Conservation (phyloP, 2,888 invertebrate genomes). For the Cephus rjabovi region DNA sequence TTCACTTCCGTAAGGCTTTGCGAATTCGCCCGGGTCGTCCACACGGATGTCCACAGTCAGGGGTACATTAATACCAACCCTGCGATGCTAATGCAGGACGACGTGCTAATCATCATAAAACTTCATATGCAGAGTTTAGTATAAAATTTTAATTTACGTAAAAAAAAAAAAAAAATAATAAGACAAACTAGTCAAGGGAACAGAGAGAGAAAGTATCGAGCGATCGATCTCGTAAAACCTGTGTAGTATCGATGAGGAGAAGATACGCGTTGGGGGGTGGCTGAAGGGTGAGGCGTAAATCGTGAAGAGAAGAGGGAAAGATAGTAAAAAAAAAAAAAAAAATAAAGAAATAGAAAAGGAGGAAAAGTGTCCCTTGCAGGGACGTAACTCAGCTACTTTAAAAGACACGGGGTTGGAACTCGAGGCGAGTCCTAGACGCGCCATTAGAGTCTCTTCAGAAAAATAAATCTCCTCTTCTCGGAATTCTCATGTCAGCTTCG, state of each 20-base stretch:
- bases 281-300: not conserved
- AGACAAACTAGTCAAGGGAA: not conserved
- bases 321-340: not conserved
- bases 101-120: not conserved
- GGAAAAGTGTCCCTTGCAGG: conserved; percentile 53
- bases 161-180: not conserved
- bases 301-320: not conserved
- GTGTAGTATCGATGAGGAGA: not conserved
- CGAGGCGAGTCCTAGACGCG: conserved; percentile 47
- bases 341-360: not conserved
- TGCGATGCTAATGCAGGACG: not conserved
- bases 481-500: conserved; percentile 15
- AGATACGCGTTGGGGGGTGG: not conserved
- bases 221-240: not conserved
- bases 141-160: not conserved
- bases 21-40: not conserved
- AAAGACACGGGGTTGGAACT: conserved; percentile 32
- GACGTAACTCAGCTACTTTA: conserved; percentile 60
- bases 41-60: not conserved
- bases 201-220: not conserved
- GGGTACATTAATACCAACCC: not conserved
- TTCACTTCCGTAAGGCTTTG: not conserved
- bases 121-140: not conserved
- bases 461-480: conserved; percentile 60
- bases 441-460: conserved; percentile 61